Conservation (phyloP, 1,140 invertebrate species). For the Diprion similis region DNA sequence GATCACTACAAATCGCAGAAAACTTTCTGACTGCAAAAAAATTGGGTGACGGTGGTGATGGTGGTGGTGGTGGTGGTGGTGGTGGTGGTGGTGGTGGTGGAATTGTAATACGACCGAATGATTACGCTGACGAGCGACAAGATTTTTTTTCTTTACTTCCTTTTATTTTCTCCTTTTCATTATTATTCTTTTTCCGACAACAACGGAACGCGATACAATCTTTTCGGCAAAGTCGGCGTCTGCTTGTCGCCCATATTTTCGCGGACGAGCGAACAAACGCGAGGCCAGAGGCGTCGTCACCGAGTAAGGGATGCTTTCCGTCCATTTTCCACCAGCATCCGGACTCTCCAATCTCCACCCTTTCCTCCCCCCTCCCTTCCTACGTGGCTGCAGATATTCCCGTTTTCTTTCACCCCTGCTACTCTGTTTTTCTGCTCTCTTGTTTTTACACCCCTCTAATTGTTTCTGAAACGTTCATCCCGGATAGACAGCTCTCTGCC, state of each 20-base stretch:
- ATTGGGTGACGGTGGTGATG: too few species aligned
- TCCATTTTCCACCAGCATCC: slow-evolving; percentile 2
- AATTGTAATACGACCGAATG: too few species aligned
- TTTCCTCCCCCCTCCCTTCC: too few species aligned
- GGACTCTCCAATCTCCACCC: not conserved
- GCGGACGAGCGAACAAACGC: not conserved
- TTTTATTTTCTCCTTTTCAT: too few species aligned
- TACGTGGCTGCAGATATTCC: not conserved
- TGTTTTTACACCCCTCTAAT: slow-evolving; percentile 3
- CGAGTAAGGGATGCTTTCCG: not conserved
- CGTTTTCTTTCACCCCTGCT: not conserved
- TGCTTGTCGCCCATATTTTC: not conserved
- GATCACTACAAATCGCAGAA: too few species aligned
- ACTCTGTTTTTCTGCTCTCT: not conserved
- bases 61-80: too few species aligned
- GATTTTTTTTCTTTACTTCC: too few species aligned
- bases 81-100: too few species aligned
- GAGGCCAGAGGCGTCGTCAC: not conserved
- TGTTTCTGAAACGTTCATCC: not conserved
- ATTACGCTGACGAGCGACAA: too few species aligned
- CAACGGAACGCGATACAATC: too few species aligned
- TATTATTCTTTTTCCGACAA: too few species aligned
- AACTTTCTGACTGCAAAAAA: too few species aligned
- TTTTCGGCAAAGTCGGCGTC: not conserved
- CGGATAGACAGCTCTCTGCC: not conserved